phyloP scores from a whole-genome alignment of 1,140 invertebrate species.

The Cydia pomonella region DNA sequence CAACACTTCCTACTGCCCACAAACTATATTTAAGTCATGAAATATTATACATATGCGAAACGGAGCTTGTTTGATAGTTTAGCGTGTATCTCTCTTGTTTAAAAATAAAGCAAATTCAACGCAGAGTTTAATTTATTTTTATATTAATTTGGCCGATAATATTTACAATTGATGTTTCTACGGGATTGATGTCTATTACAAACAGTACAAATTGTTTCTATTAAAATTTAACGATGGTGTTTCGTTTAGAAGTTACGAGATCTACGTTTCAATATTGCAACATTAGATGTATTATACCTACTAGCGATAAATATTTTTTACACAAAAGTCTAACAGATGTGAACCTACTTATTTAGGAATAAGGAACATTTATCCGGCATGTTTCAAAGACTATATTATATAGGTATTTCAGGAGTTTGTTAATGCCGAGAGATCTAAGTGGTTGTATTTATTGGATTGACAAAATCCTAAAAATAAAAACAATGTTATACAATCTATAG shows the following conservation, averaged over 20 bases:
- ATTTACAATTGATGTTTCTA: not conserved
- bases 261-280: not conserved
- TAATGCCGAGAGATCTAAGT: no score
- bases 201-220: not conserved
- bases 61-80: not conserved
- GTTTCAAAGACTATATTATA: no score
- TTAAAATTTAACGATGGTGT: not conserved
- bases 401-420: no score
- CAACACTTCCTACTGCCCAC: constrained; percentile 20
- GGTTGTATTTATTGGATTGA: no score
- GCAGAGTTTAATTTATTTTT: not conserved
- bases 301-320: no score
- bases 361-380: no score
- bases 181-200: not conserved
- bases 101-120: not conserved
- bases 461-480: no score
- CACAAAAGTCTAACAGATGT: no score
- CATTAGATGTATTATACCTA: no score
- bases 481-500: no score
- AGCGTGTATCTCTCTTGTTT: not conserved
- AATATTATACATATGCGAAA: constrained; percentile 12
- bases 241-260: not conserved
- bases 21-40: constrained; percentile 16
- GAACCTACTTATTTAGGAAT: no score
- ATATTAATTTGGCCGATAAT: not conserved